Base-by-base conservation (phyloP, 2,797 vertebrate species). In the Acrocephalus scirpaceus region DNA sequence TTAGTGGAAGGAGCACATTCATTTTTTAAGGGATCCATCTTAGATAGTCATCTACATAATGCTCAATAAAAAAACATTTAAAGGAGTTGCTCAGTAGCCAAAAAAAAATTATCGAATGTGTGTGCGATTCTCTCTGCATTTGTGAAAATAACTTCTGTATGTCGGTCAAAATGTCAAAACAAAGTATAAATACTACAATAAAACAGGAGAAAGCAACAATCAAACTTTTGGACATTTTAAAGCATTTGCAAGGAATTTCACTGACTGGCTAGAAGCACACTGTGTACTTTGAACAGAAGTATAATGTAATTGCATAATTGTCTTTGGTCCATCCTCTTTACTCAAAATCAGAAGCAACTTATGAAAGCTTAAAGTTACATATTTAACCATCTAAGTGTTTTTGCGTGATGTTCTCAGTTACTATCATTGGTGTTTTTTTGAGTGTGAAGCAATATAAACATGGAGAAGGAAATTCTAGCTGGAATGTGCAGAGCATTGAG, bases 301-400 rank as follows among this genome's bases (percentile, higher is more conserved):
- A 8, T 18, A 57, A 45, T 2, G 0, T 13, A 47, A 25, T 47
- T 65, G 13, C 1, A 1, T 20, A 42, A n/a, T 64, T 72, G n/a
- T 23, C 18, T 83, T 82, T 88, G 19, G 4, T 60, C 14, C 3
- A 0, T 67, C 16, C 21, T 86, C 38, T 84, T 69, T 44, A 25
- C 9, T 61, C 17, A 30, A 64, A 86, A 54, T 23, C 17, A 50
- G 47, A 64, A 86, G 8, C 25, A 65, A 18, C 3, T 86, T 70
- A 22, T 56, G 26, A 76, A 77, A 86, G 14, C 32, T 81, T 21
- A 3, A 22, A 80, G 22, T 38, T 57, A 8, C 8, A 4, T 26
- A 45, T 64, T 80, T 53, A 88, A 69, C 13, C 14, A 72, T 30
- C 25, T 13, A 32, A 69, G 11, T 13, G 13, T 18, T 51, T 69